Percentiles rank a stretch among this genome's conserved stretches.
Evolutionary conservation across 2,113 vertebrate genomes (phyloP).

Genomic region (Hymenochirus boettgeri): DNA sequence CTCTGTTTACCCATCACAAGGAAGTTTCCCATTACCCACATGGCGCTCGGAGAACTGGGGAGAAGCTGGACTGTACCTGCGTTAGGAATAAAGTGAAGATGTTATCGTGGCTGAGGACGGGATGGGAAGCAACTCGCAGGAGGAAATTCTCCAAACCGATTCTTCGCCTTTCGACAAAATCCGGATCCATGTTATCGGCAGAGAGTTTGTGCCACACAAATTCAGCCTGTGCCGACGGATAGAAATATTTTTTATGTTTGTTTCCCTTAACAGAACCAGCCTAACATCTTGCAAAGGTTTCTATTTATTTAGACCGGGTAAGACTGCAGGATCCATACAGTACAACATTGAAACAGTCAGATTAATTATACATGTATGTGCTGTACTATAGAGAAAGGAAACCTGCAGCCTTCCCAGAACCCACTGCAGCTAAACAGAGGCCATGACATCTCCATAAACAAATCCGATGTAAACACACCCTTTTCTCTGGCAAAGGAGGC

Average conservation of each 20-base stretch:
- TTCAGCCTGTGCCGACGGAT: slow-evolving; percentile 73
- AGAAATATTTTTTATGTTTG: no score
- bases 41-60: background rate
- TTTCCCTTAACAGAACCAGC: no score
- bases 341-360: no score
- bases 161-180: slow-evolving; percentile 90
- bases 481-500: slow-evolving; percentile 90
- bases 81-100: slow-evolving; percentile 87
- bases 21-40: background rate
- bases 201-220: slow-evolving; percentile 97
- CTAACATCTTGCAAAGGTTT: no score
- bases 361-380: no score
- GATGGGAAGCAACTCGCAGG: slow-evolving; percentile 85
- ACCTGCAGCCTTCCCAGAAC: no score
- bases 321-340: no score
- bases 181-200: slow-evolving; percentile 95
- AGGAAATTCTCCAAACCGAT: slow-evolving; percentile 95
- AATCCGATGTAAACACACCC: slow-evolving; percentile 72
- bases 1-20: background rate
- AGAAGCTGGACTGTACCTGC: slow-evolving; percentile 63
- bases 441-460: no score
- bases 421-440: no score
- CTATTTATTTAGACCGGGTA: no score
- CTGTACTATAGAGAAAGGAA: no score
- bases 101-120: slow-evolving; percentile 80